A percentile compares a stretch with the other conserved stretches of the same genome.
These are phyloP conservation scores for Drosophila mayri DNA, from an alignment of 1,140 invertebrate genomes.

Conservation along the genomic window DNA sequence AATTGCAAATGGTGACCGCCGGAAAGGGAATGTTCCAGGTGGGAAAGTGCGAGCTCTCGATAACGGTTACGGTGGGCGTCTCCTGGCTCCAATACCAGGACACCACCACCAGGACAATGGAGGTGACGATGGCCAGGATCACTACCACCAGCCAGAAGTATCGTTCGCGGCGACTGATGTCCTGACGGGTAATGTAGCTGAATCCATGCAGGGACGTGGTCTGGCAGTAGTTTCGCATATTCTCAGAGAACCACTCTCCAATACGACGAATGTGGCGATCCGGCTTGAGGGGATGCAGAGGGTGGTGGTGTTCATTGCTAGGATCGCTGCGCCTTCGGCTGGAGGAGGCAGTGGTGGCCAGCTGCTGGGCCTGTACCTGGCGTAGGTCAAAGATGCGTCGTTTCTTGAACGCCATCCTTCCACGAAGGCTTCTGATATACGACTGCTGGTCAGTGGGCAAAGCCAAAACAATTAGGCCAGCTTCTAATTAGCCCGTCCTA, in stretches of 20 bases:
- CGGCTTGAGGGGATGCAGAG: background rate
- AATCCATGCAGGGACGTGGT: slow-evolving; percentile 85
- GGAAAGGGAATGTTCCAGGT: slow-evolving; percentile 90
- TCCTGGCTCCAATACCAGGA: slow-evolving; percentile 85
- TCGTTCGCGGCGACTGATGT: slow-evolving; percentile 65
- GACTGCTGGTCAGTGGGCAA: slow-evolving; percentile 11
- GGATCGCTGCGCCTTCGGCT: slow-evolving; percentile 6
- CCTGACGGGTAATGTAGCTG: slow-evolving; percentile 75
- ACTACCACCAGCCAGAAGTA: slow-evolving; percentile 85
- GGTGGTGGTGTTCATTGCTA: background rate
- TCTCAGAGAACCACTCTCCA: slow-evolving; percentile 69
- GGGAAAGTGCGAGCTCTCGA: slow-evolving; percentile 89
- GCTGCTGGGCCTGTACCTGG: slow-evolving; percentile 57
- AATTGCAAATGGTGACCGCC: slow-evolving; percentile 87
- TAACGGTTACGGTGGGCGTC: slow-evolving; percentile 86
- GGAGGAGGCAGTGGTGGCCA: slow-evolving; percentile 3
- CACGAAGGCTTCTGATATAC: background rate
- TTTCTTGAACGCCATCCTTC: slow-evolving; percentile 67
- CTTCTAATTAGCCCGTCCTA: slow-evolving; percentile 56
- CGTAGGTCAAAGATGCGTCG: slow-evolving; percentile 69
- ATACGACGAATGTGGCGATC: slow-evolving; percentile 22
- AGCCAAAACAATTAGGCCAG: slow-evolving; percentile 15
- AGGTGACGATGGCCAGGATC: slow-evolving; percentile 82
- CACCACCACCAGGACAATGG: slow-evolving; percentile 84
- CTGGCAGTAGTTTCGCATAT: slow-evolving; percentile 84